Percentiles rank a stretch among this genome's conserved stretches.
phyloP scores from a whole-genome alignment of 2,888 invertebrate species.

The Phania funesta region DNA sequence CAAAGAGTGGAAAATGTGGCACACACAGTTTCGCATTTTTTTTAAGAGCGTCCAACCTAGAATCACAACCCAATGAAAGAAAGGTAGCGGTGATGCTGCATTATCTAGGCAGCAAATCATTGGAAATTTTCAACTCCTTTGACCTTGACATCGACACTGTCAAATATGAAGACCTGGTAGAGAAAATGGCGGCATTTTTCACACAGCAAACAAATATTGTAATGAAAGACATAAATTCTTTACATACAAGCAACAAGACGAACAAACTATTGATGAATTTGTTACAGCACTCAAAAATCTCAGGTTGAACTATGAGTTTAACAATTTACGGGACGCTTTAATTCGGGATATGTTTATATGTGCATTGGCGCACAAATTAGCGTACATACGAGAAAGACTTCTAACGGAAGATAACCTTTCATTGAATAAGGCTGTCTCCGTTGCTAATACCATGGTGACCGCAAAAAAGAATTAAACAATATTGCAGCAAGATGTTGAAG shows the following conservation, averaged over 20 bases:
- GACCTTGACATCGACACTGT: slow-evolving; percentile 39
- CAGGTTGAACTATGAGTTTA: too few relatives aligned
- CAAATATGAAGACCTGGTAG: slow-evolving; percentile 30
- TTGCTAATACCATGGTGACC: slow-evolving; percentile 25
- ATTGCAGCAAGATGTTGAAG: slow-evolving; percentile 13
- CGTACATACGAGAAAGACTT: slow-evolving; percentile 20
- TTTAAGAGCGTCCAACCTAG: too few relatives aligned
- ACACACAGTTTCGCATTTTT: too few relatives aligned
- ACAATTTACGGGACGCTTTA: too few relatives aligned
- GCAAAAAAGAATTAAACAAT: slow-evolving; percentile 20
- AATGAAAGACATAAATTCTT: slow-evolving; percentile 36
- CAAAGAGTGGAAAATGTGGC: too few relatives aligned
- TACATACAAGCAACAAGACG: slow-evolving; percentile 15
- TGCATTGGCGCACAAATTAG: too few relatives aligned
- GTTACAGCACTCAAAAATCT: too few relatives aligned
- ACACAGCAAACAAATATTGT: slow-evolving; percentile 13
- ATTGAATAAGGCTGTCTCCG: slow-evolving; percentile 1
- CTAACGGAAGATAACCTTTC: slow-evolving; percentile 17
- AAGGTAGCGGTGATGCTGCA: slow-evolving; percentile 32
- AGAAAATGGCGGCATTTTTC: slow-evolving; percentile 26
- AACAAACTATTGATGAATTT: too few relatives aligned
- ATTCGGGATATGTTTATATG: too few relatives aligned
- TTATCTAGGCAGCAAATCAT: slow-evolving; percentile 31
- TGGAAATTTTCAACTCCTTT: slow-evolving; percentile 43
- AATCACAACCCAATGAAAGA: slow-evolving; percentile 10